These are phyloP conservation scores for Notoglanidium macrostoma DNA, from an alignment of 2,797 vertebrate genomes.

Conservation along the genomic window DNA sequence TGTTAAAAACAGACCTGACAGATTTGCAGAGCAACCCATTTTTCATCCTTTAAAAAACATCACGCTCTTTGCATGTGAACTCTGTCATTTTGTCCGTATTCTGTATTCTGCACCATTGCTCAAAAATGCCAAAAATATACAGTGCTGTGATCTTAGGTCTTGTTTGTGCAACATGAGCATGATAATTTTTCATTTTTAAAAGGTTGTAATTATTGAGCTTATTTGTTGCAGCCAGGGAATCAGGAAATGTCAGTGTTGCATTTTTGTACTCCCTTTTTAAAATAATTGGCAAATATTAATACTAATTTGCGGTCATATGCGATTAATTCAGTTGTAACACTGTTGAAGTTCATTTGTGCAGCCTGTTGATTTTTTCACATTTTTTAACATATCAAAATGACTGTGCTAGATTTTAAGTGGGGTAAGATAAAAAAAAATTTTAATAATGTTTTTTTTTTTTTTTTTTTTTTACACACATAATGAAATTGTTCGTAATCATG, in stretches of 20 bases:
- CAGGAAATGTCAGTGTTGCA: not conserved
- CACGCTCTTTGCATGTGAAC: not conserved
- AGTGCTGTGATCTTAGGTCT: not conserved
- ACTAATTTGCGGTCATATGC: not conserved
- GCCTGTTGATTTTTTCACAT: no score
- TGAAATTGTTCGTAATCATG: not conserved
- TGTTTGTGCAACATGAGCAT: not conserved
- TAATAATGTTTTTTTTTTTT: not conserved
- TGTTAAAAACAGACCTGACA: not conserved
- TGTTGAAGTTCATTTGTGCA: not conserved
- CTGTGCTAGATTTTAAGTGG: not conserved
- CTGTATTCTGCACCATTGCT: not conserved
- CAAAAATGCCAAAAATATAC: not conserved
- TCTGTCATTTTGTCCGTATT: not conserved
- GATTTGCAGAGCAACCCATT: not conserved
- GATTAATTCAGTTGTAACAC: not conserved
- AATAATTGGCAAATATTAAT: not conserved
- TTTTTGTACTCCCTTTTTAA: not conserved
- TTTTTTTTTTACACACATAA: not conserved
- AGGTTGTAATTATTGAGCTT: not conserved
- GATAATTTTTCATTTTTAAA: slow-evolving; percentile 12
- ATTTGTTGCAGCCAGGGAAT: not conserved
- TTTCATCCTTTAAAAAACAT: not conserved
- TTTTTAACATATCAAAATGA: not conserved
- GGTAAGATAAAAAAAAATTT: not conserved